These are phyloP conservation scores for Tiliqua scincoides DNA, from an alignment of 2,113 vertebrate species.

Conservation along the genomic window DNA sequence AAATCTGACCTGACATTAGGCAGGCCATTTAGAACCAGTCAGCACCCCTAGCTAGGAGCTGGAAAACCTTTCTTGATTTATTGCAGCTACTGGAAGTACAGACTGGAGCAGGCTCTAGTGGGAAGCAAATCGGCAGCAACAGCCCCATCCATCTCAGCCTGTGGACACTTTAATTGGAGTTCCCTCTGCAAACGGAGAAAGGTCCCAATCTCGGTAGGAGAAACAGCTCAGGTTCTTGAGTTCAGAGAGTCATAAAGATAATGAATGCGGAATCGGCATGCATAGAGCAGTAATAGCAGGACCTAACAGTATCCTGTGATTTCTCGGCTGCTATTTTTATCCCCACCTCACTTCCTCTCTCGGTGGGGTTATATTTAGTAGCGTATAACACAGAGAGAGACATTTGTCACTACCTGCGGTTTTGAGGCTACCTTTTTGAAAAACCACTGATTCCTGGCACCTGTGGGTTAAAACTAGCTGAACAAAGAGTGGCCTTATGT, in stretches of 20 bases:
- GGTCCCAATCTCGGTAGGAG: conserved; percentile 1
- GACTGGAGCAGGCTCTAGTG: rapidly evolving
- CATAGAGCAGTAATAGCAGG: not conserved
- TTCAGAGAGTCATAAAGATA: conserved; percentile 6
- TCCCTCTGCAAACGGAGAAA: not conserved
- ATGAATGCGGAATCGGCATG: not conserved
- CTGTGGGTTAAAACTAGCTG: not conserved
- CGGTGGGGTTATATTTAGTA: conserved; percentile 48
- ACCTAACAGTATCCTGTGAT: not conserved
- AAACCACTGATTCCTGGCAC: not conserved
- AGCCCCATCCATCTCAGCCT: conserved; percentile 30
- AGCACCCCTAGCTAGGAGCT: not conserved
- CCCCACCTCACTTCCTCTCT: not conserved
- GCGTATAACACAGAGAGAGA: conserved; percentile 22
- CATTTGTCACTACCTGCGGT: not conserved
- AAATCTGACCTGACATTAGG: conserved; percentile 2
- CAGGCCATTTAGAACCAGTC: not conserved
- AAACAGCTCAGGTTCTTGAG: not conserved
- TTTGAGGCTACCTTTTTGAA: conserved; percentile 5
- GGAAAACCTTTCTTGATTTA: not conserved
- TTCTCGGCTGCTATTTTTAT: conserved; percentile 41
- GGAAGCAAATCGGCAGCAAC: not conserved
- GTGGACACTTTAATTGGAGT: not conserved
- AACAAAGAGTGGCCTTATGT: not conserved
- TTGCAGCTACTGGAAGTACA: not conserved